Percentiles rank a stretch among this genome's conserved stretches.
Conservation (phyloP, 2,888 invertebrate genomes). For the Strigamia maritima region DNA sequence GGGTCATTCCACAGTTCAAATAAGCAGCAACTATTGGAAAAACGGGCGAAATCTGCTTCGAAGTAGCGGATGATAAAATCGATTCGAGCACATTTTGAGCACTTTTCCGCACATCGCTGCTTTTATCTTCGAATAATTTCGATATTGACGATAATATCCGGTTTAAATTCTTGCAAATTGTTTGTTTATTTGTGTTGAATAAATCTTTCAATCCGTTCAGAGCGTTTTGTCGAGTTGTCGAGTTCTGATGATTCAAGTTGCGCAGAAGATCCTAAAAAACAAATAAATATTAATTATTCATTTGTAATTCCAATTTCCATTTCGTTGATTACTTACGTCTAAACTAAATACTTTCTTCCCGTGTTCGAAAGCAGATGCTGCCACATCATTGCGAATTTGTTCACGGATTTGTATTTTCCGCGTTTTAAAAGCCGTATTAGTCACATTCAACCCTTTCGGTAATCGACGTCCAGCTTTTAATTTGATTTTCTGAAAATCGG, state of each 20-base stretch:
- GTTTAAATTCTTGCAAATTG: slow-evolving; percentile 62
- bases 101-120: slow-evolving; percentile 58
- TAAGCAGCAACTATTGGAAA: slow-evolving; percentile 74
- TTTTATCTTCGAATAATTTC: slow-evolving; percentile 69
- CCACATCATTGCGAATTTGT: slow-evolving; percentile 61
- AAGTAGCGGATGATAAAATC: not conserved
- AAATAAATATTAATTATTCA: not conserved
- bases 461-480: slow-evolving; percentile 74
- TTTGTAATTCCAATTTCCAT: slow-evolving; percentile 39
- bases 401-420: slow-evolving; percentile 79
- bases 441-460: slow-evolving; percentile 83
- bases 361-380: slow-evolving; percentile 61
- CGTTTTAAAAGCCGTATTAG: slow-evolving; percentile 82
- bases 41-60: slow-evolving; percentile 64
- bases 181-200: slow-evolving; percentile 55
- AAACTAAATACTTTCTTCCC: slow-evolving; percentile 68
- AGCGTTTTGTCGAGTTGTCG: slow-evolving; percentile 63
- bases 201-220: slow-evolving; percentile 59
- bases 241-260: slow-evolving; percentile 72
- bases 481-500: slow-evolving; percentile 86
- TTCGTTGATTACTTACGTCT: slow-evolving; percentile 44
- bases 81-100: slow-evolving; percentile 55
- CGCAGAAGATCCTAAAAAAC: slow-evolving; percentile 63
- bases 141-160: slow-evolving; percentile 67
- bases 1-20: slow-evolving; percentile 84